phyloP scores from a whole-genome alignment of 2,113 vertebrate species.

The Hirundichthys speculiger region DNA sequence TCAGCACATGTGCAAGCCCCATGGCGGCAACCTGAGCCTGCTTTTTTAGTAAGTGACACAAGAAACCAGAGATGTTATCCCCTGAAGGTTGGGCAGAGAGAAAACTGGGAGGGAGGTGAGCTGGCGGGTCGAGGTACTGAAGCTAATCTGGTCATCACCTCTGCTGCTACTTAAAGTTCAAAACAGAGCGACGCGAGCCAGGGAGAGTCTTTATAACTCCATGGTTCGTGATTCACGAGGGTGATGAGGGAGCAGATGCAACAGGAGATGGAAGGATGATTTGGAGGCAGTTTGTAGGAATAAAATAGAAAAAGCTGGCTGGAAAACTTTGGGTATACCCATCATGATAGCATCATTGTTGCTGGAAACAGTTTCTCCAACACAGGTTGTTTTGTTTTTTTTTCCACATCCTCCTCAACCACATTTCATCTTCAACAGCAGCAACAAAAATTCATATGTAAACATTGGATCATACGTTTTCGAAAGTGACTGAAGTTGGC shows the following conservation, averaged over 20 bases:
- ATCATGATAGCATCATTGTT: no score
- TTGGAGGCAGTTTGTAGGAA: no score
- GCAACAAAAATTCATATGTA: no score
- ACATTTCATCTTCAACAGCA: no score
- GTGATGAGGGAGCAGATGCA: constrained; percentile 27
- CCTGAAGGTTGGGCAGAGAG: constrained; percentile 12
- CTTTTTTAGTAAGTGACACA: constrained; percentile 38
- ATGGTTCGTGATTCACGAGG: constrained; percentile 8
- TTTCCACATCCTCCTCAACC: no score
- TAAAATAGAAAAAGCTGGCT: no score
- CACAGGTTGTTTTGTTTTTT: no score
- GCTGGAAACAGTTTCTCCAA: no score
- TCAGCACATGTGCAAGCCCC: constrained; percentile 48
- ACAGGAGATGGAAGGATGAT: constrained; percentile 2
- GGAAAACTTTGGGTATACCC: no score
- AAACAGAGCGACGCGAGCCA: constrained; percentile 55
- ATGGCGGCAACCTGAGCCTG: constrained; percentile 58
- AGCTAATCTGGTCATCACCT: constrained; percentile 64
- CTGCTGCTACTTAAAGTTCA: constrained; percentile 45
- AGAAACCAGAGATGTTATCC: constrained; percentile 37
- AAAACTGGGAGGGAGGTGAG: constrained; percentile 21
- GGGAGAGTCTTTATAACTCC: constrained; percentile 55
- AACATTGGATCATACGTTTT: no score
- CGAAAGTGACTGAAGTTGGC: no score
- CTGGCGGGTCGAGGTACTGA: constrained; percentile 17